Evolutionary conservation across 2,888 invertebrate species (phyloP), one percentile per base, ranked within the genome.

Genomic region (Rhimphoctona megacephalus): DNA sequence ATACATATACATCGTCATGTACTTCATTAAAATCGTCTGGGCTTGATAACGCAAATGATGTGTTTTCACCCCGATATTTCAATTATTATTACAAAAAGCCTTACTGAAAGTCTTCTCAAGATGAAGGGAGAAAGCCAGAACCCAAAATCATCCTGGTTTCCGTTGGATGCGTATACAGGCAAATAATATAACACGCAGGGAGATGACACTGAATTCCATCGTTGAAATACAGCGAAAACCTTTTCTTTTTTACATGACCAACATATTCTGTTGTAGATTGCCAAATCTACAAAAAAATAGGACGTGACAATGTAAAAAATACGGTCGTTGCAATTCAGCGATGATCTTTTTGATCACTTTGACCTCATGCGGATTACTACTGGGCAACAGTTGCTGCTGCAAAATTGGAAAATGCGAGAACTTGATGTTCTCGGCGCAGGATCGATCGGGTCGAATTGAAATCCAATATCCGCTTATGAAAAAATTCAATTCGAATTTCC

Each of bases 31-130:
- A 84, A 87, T 84, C 64, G 66, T 61, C 67, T 73, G 43, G 73
- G 73, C 36, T 69, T 81, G 78, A 82, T 85, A 81, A 70, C 69
- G 74, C 74, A 49, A 72, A 66, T 76, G 83, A 76, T 39, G 39
- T 9, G 78, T 86, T 81, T 74, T 64, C 80, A 85, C 81, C 70
- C 67, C 77, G 81, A 85, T 85, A 78, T 85, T 81, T 85, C 82
- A 85, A 87, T 82, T 85, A 87, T 88, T 86, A 72, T 67, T 70
- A 54, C 49, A 39, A 46, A 69, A 30, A 33, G 25, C 43, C 14
- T 43, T 11, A 43, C 14, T 11, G 1, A 2, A 14, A 43, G 43
- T 14, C 43, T 66, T 19, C n/a, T 54, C 19, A 22, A 33, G 25
- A 46, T 33, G n/a, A 6, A 57, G n/a, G 52, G 22, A 49, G 14